Evolutionary conservation across 1,140 invertebrate species (phyloP).

Genomic region (Anastrepha ludens): DNA sequence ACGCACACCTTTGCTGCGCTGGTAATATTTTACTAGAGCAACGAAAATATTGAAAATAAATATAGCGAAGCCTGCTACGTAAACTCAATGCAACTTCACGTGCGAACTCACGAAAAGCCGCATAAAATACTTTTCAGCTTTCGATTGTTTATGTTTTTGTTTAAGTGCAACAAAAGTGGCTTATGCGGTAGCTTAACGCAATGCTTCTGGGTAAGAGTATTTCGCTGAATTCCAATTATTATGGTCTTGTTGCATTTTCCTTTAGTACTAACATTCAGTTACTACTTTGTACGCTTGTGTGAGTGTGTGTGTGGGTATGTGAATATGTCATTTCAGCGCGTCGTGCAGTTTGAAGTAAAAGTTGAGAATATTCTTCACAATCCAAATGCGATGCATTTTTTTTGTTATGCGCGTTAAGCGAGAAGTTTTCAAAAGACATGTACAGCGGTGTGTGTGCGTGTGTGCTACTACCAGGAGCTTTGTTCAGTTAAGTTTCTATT

Average conservation of each 20-base stretch:
- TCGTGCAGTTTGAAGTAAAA: neutral
- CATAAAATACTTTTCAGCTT: neutral
- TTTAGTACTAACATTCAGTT: neutral
- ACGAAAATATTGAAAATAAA: too few relatives aligned
- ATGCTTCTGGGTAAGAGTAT: neutral
- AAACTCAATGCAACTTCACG: neutral
- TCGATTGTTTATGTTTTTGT: conserved; percentile 21
- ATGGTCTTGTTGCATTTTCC: neutral
- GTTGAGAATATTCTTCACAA: neutral
- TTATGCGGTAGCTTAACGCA: conserved; percentile 11
- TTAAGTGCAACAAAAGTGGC: conserved; percentile 35
- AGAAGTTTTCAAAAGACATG: too few relatives aligned
- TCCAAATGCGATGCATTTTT: neutral
- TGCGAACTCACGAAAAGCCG: neutral
- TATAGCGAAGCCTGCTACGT: too few relatives aligned
- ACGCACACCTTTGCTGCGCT: too few relatives aligned
- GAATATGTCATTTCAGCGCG: neutral
- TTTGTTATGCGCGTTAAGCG: neutral
- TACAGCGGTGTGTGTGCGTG: neutral
- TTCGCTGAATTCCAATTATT: neutral
- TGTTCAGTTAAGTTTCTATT: neutral
- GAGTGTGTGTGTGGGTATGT: neutral
- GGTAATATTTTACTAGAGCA: too few relatives aligned
- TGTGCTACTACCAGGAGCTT: neutral
- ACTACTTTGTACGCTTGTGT: neutral